Evolutionary conservation across 1,140 invertebrate species (phyloP).

Genomic region (Danaus plexippus): DNA sequence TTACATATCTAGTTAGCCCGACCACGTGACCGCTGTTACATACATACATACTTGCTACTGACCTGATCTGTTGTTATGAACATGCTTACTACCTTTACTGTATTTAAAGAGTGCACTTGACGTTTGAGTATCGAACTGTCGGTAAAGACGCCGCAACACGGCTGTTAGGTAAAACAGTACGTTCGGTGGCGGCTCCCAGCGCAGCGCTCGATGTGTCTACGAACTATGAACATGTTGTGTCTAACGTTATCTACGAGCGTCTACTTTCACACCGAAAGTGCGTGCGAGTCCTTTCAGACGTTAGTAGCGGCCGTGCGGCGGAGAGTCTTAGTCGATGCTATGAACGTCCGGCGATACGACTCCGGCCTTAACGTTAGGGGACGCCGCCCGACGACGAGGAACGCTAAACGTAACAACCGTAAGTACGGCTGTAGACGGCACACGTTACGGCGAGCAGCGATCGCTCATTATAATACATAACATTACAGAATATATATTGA

Average conservation of each 20-base stretch:
- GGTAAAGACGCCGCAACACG: slow-evolving; percentile 4
- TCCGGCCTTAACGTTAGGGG: slow-evolving; percentile 35
- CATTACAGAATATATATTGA: not conserved
- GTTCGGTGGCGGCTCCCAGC: slow-evolving; percentile 12
- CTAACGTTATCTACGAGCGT: slow-evolving; percentile 25
- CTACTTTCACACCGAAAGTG: slow-evolving; percentile 23
- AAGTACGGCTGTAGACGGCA: slow-evolving; percentile 34
- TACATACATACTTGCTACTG: not conserved
- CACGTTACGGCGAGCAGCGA: slow-evolving; percentile 16
- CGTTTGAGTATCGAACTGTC: slow-evolving; percentile 2
- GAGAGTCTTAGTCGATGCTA: slow-evolving; percentile 46
- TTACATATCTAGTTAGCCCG: not conserved
- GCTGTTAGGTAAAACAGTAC: slow-evolving; percentile 23
- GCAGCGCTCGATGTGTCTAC: too few species aligned
- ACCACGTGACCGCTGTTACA: slow-evolving; percentile 5
- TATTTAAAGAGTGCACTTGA: not conserved
- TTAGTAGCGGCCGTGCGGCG: slow-evolving; percentile 20
- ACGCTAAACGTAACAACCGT: slow-evolving; percentile 27
- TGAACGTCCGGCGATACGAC: slow-evolving; percentile 45
- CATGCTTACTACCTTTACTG: slow-evolving; percentile 2
- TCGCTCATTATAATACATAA: slow-evolving; percentile 3
- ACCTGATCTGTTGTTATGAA: not conserved
- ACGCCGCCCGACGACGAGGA: slow-evolving; percentile 23
- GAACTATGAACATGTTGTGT: slow-evolving; percentile 1
- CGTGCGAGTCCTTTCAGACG: slow-evolving; percentile 31